These are phyloP conservation scores for Theonella swinhoei DNA, from an alignment of 37 sponge, comb jelly and placozoan species.

Conservation along the genomic window DNA sequence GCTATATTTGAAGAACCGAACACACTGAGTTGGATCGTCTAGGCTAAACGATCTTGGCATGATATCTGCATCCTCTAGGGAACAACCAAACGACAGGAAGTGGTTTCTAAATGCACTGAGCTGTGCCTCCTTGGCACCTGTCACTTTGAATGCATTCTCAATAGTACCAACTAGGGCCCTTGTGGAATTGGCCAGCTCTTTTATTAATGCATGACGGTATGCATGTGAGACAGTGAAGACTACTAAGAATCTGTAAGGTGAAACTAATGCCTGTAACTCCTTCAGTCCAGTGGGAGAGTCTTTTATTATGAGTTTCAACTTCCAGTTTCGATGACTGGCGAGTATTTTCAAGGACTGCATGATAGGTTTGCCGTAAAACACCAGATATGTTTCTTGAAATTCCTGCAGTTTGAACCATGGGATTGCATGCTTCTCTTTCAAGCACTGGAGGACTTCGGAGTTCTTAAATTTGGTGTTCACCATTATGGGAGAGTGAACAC, in stretches of 20 bases:
- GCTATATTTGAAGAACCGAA: conserved; percentile 61
- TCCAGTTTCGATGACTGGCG: conserved; percentile 28
- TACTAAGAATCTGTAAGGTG: conserved; percentile 16
- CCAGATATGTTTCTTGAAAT: conserved; percentile 11
- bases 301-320: conserved; percentile 27
- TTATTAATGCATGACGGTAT: neutral
- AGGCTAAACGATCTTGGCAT: conserved; percentile 80
- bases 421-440: too few species aligned
- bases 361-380: conserved; percentile 56
- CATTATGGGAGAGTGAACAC: too few species aligned
- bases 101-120: conserved; percentile 29
- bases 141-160: conserved; percentile 52
- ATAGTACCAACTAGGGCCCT: conserved; percentile 48
- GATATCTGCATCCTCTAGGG: conserved; percentile 35
- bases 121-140: conserved; percentile 77
- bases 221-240: conserved; percentile 39
- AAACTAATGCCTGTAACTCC: neutral
- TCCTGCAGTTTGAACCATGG: too few species aligned
- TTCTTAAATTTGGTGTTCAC: too few species aligned
- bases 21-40: conserved; percentile 49
- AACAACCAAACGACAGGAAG: conserved; percentile 58
- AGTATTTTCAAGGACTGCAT: conserved; percentile 43
- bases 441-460: too few species aligned
- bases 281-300: neutral
- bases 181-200: conserved; percentile 24